These are phyloP conservation scores for Protonibea diacanthus DNA, from an alignment of 2,797 vertebrate species.

Conservation along the genomic window DNA sequence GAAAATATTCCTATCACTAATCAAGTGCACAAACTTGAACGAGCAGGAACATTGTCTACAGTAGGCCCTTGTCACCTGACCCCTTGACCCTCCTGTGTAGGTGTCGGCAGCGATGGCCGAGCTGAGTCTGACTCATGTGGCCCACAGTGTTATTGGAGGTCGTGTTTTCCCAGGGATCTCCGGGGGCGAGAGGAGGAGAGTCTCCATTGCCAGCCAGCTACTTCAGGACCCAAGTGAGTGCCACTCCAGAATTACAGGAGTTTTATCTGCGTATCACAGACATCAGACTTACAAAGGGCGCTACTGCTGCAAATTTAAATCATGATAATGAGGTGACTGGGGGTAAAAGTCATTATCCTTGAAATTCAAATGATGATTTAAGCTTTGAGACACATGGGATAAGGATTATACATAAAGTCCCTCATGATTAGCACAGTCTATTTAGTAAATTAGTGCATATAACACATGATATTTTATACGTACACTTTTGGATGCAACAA, in stretches of 20 bases:
- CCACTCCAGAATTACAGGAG: not conserved
- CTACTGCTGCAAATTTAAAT: slow-evolving; percentile 23
- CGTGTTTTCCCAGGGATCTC: slow-evolving; percentile 90
- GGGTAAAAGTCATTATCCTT: slow-evolving; percentile 1
- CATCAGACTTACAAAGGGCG: not conserved
- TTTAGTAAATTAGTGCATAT: not conserved
- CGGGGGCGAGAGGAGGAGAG: slow-evolving; percentile 92
- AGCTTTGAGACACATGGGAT: not conserved
- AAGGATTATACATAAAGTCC: slow-evolving; percentile 13
- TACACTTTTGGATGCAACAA: slow-evolving; percentile 7
- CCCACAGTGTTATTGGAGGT: slow-evolving; percentile 91
- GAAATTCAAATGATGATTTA: slow-evolving; percentile 3
- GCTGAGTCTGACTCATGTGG: slow-evolving; percentile 92
- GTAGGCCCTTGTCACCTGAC: slow-evolving; percentile 1
- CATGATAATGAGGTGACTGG: not conserved
- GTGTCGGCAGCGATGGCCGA: slow-evolving; percentile 92
- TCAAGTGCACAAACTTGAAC: not conserved
- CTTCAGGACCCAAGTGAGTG: slow-evolving; percentile 97
- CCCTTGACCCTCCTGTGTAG: slow-evolving; percentile 75
- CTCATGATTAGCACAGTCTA: not conserved
- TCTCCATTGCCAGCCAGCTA: slow-evolving; percentile 94
- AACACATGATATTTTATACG: slow-evolving; percentile 1
- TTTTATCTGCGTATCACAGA: not conserved
- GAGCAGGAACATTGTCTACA: not conserved
- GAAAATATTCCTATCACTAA: not conserved